Evolutionary conservation across 2,797 vertebrate genomes (phyloP).

Genomic region (Muscicapa striata): DNA sequence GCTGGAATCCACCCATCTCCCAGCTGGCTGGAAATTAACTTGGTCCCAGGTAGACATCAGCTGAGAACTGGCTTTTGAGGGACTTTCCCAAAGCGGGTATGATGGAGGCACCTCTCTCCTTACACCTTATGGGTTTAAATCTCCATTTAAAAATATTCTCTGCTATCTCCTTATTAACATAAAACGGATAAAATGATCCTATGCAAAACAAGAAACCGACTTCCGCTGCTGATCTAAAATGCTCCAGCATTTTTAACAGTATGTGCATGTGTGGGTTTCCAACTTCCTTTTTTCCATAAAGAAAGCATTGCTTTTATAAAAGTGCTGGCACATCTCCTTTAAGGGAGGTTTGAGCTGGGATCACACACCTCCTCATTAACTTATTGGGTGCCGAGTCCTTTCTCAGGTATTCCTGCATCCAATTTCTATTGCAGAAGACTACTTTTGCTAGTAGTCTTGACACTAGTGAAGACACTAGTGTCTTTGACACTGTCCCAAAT

Average conservation of each 20-base stretch:
- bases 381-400: background rate
- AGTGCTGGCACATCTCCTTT: background rate
- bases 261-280: background rate
- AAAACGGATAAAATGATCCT: background rate
- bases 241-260: background rate
- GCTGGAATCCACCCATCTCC: background rate
- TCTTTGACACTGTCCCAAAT: background rate
- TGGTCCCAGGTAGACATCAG: background rate
- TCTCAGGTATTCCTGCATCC: background rate
- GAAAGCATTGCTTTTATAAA: background rate
- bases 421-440: background rate
- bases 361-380: background rate
- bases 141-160: background rate
- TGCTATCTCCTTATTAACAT: background rate
- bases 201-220: background rate
- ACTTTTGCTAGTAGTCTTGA: background rate
- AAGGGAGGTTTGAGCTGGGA: background rate
- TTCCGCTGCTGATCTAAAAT: background rate
- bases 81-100: background rate
- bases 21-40: background rate
- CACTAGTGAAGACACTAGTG: too few relatives aligned
- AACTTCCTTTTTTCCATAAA: background rate
- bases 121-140: background rate
- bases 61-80: slow-evolving; percentile 19
- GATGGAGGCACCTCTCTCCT: background rate